Evolutionary conservation across 2,797 vertebrate genomes (phyloP).

Genomic region (Ctenopoma kingsleyae): DNA sequence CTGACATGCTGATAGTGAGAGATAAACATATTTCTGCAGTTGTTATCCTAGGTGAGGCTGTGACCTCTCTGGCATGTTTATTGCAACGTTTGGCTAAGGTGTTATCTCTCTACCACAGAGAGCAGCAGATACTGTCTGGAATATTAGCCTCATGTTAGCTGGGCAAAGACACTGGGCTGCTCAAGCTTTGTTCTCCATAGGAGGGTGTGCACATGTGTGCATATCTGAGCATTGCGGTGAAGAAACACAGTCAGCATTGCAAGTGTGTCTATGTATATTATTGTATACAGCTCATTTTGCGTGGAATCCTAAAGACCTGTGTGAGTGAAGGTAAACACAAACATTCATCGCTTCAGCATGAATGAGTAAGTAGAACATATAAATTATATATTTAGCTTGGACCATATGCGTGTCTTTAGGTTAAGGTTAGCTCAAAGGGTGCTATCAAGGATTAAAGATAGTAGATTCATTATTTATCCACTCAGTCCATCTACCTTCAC

Average conservation of each 20-base stretch:
- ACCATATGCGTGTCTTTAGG: conserved; percentile 48
- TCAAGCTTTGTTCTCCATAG: conserved; percentile 40
- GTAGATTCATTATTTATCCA: conserved; percentile 80
- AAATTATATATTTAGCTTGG: conserved; percentile 58
- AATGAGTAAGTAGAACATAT: conserved; percentile 28
- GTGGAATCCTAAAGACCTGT: not conserved
- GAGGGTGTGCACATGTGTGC: conserved; percentile 1
- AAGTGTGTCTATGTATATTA: conserved; percentile 30
- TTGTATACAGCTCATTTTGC: conserved; percentile 2
- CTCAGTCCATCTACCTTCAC: conserved; percentile 62
- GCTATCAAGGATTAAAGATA: conserved; percentile 63
- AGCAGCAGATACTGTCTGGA: conserved; percentile 58
- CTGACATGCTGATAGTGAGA: conserved; percentile 67
- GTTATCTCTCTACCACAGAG: conserved; percentile 70
- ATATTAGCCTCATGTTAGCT: conserved; percentile 58
- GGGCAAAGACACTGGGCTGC: conserved; percentile 36
- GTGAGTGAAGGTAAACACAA: conserved; percentile 10
- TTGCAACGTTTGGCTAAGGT: conserved; percentile 61
- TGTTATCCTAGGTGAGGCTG: conserved; percentile 65
- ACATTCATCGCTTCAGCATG: conserved; percentile 11
- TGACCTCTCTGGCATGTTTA: conserved; percentile 70
- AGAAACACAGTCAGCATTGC: conserved; percentile 17
- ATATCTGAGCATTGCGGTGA: conserved; percentile 5
- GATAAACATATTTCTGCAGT: conserved; percentile 72
- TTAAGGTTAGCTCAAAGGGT: conserved; percentile 65